Evolutionary conservation across 1,140 invertebrate genomes (phyloP).

Genomic region (Pinna nobilis): DNA sequence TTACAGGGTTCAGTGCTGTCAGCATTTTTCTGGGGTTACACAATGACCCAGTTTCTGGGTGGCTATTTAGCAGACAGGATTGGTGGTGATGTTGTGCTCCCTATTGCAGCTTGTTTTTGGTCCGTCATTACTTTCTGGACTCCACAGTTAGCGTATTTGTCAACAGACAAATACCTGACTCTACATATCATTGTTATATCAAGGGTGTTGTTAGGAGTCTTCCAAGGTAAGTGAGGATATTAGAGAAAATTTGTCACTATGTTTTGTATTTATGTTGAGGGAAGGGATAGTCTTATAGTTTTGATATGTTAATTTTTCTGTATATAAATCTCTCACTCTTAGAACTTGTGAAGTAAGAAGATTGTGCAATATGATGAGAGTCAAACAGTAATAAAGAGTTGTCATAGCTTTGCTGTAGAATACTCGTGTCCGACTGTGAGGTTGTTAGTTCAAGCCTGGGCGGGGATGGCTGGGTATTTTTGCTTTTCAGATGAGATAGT

Average conservation of each 20-base stretch:
- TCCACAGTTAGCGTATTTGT: constrained; percentile 80
- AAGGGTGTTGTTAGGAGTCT: constrained; percentile 81
- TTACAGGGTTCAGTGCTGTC: constrained; percentile 81
- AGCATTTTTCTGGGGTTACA: constrained; percentile 87
- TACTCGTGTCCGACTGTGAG: too few species aligned
- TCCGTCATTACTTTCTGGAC: constrained; percentile 82
- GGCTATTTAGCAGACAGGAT: constrained; percentile 83
- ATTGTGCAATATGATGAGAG: too few species aligned
- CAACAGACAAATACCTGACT: constrained; percentile 77
- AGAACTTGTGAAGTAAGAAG: too few species aligned
- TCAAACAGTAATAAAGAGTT: too few species aligned
- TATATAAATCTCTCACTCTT: too few species aligned
- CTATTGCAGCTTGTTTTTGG: constrained; percentile 81
- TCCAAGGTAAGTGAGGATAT: constrained; percentile 78
- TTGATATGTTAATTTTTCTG: background rate
- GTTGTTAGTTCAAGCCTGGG: too few species aligned
- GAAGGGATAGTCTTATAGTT: background rate
- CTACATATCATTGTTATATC: constrained; percentile 80
- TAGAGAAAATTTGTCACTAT: background rate
- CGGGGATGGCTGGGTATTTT: too few species aligned
- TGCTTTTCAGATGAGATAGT: too few species aligned
- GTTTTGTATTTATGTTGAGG: background rate
- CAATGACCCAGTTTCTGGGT: constrained; percentile 82
- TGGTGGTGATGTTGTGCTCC: constrained; percentile 82
- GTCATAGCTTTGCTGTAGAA: too few species aligned